Conservation (phyloP, 2,888 invertebrate species). For the Tipula lateralis region DNA sequence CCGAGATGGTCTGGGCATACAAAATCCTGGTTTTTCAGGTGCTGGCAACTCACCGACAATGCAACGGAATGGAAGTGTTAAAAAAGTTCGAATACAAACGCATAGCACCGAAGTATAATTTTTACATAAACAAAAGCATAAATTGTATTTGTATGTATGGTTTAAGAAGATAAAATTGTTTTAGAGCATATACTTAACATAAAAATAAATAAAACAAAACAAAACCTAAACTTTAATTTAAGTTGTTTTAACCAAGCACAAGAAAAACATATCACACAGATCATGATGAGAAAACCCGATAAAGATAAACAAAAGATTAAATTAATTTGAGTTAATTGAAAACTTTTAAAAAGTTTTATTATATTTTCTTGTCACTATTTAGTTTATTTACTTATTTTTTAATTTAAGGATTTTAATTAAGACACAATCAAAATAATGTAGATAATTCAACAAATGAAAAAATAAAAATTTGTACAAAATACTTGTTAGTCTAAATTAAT, state of each 20-base stretch:
- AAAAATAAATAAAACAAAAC: not conserved
- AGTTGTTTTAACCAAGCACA: not conserved
- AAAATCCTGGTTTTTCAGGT: constrained; percentile 67
- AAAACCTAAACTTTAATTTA: not conserved
- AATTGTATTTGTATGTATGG: not conserved
- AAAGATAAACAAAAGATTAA: not conserved
- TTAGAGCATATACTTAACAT: not conserved
- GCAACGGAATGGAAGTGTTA: constrained; percentile 78
- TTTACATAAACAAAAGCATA: not conserved
- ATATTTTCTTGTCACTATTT: not conserved
- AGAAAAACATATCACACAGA: not conserved
- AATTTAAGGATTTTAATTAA: not conserved
- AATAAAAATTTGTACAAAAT: not conserved
- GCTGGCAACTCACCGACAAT: constrained; percentile 79
- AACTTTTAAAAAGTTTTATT: not conserved
- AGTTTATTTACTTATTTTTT: not conserved
- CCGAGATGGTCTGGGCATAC: constrained; percentile 70
- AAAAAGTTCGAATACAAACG: constrained; percentile 87
- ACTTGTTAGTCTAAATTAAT: not conserved
- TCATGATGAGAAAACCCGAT: not conserved
- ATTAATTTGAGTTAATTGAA: not conserved
- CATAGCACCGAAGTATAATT: constrained; percentile 81
- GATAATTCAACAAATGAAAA: too few relatives aligned
- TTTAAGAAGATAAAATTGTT: not conserved
- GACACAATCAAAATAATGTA: not conserved